Evolutionary conservation across 2,888 invertebrate genomes (phyloP).

Genomic region (Saturnia japonica): DNA sequence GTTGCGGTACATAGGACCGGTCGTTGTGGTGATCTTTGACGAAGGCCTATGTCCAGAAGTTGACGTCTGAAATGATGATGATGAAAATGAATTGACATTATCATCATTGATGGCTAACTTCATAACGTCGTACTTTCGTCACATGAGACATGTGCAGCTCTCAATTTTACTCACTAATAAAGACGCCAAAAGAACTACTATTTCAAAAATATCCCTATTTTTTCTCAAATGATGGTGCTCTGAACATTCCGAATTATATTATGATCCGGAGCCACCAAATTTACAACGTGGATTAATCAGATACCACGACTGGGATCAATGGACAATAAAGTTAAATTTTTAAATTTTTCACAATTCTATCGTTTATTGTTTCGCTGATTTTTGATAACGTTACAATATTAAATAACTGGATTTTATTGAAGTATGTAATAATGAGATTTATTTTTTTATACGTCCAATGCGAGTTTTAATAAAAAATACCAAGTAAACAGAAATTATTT

Average conservation of each 20-base stretch:
- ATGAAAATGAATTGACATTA: too few species aligned
- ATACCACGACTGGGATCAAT: slow-evolving; percentile 12
- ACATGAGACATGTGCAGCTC: too few species aligned
- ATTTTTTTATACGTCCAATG: not conserved
- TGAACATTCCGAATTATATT: slow-evolving; percentile 16
- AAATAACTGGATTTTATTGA: slow-evolving; percentile 20
- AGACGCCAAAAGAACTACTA: not conserved
- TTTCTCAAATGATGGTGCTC: not conserved
- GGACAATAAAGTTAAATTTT: slow-evolving; percentile 22
- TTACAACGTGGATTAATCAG: slow-evolving; percentile 22
- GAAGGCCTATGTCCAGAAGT: too few species aligned
- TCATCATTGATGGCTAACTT: too few species aligned
- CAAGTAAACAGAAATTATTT: not conserved
- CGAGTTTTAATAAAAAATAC: not conserved
- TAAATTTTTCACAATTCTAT: slow-evolving; percentile 24
- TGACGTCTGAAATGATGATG: too few species aligned
- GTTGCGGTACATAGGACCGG: too few species aligned
- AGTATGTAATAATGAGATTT: not conserved
- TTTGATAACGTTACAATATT: slow-evolving; percentile 24
- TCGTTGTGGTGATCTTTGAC: too few species aligned
- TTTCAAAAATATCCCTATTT: not conserved
- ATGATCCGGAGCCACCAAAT: slow-evolving; percentile 18
- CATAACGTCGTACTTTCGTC: too few species aligned
- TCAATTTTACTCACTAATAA: too few species aligned
- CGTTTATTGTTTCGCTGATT: slow-evolving; percentile 25